Conservation (phyloP, 2,888 invertebrate genomes). For the Zygogramma bicolorata region DNA sequence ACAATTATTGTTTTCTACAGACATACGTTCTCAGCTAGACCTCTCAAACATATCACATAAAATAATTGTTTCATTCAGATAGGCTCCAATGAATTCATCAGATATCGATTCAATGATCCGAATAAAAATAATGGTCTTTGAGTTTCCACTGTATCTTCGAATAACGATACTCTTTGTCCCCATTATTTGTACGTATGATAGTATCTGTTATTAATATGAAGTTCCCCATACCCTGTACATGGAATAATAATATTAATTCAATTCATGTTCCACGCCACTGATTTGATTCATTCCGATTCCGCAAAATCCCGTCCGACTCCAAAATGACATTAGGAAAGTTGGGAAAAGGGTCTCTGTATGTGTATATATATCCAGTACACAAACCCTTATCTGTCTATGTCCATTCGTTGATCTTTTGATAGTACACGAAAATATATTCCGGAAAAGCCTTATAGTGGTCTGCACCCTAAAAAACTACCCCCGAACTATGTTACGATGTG, state of each 20-base stretch:
- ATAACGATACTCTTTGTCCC: no score
- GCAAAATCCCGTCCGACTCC: slow-evolving; percentile 33
- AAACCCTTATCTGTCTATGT: slow-evolving; percentile 39
- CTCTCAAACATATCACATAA: no score
- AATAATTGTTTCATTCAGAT: no score
- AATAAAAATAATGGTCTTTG: no score
- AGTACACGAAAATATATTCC: slow-evolving; percentile 40
- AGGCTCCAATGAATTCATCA: no score
- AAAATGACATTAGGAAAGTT: slow-evolving; percentile 31
- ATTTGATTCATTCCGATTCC: slow-evolving; percentile 27
- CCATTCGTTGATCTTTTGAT: slow-evolving; percentile 40
- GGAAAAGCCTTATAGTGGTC: slow-evolving; percentile 36
- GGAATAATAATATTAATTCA: background rate
- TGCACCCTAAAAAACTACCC: slow-evolving; percentile 32
- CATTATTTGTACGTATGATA: no score
- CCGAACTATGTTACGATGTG: slow-evolving; percentile 24
- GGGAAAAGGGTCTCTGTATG: slow-evolving; percentile 33
- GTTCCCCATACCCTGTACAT: background rate
- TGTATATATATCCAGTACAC: slow-evolving; percentile 34
- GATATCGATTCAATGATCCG: no score
- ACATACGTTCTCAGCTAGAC: no score
- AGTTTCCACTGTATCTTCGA: no score
- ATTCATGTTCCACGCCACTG: slow-evolving; percentile 20
- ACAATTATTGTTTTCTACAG: no score
- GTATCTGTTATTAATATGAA: background rate